Evolutionary conservation across 2,888 invertebrate species (phyloP).

Genomic region (Lasioglossum marginatum): DNA sequence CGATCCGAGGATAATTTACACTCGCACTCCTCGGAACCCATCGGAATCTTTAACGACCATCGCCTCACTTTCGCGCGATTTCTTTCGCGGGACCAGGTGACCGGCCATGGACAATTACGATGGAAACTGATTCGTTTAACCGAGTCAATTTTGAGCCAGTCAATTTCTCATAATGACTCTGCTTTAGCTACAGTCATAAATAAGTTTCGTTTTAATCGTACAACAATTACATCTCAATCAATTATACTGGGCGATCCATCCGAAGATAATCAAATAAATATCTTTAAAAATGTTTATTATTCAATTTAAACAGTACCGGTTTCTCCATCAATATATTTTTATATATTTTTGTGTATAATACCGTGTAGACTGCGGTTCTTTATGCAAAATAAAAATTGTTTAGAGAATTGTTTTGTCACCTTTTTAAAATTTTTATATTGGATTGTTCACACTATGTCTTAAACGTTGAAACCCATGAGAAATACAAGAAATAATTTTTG

Average conservation of each 20-base stretch:
- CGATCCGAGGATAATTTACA: conserved; percentile 74
- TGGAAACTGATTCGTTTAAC: background rate
- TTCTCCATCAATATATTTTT: background rate
- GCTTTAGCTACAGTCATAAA: background rate
- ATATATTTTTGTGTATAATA: background rate
- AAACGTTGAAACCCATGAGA: background rate
- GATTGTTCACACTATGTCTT: background rate
- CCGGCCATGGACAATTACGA: background rate
- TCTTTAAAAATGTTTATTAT: background rate
- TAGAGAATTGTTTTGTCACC: background rate
- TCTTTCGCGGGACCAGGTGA: conserved; percentile 44
- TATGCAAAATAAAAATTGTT: too few species aligned
- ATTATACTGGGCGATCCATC: background rate
- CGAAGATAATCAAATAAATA: background rate
- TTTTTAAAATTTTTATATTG: background rate
- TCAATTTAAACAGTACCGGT: background rate
- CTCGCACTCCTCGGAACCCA: conserved; percentile 63
- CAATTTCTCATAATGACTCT: background rate
- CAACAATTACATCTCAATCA: background rate
- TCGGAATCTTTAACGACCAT: conserved; percentile 67
- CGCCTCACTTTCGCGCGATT: conserved; percentile 59
- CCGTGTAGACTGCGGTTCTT: too few species aligned
- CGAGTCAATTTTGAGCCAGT: background rate
- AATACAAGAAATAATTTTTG: background rate
- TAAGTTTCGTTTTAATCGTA: background rate